Base-by-base conservation (phyloP, 2,888 invertebrate genomes). In the Drosophila meridionalis region DNA sequence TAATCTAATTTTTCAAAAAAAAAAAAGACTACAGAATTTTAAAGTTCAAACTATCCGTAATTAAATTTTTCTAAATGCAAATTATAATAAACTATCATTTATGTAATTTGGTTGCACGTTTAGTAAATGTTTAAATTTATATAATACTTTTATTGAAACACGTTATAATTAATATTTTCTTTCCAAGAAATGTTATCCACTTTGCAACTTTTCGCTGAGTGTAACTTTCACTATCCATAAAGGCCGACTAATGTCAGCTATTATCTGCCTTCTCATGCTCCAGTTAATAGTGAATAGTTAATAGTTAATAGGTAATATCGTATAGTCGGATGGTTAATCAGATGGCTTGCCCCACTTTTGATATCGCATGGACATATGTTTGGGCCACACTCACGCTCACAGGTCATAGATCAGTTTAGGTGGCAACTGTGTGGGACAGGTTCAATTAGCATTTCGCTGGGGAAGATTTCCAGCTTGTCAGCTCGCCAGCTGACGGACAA, bases 171-270 rank as follows among this genome's bases (percentile, higher is more conserved):
- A 20, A 20, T 20, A 20, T 20, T 20, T 20, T 20, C 20, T 20
- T 9, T 20, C 20, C 1, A 26, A 11, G 12, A 47, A 11, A 32
- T 32, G 12, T 5, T 20, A 20, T 20, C 20, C 20, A 20, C 20
- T 2, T 14, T n/a, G n/a, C n/a, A 50, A 2, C n/a, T 32, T 58
- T 58, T 58, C 34, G 26, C 45, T 14, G 28, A 58, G 58, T 58
- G 59, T 67, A 75, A 87, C 85, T 85, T 85, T 85, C 85, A 87
- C 85, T 89, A 70, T 38, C 53, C 47, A 66, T 40, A 68, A 70
- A 61, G 69, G 56, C 66, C 64, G 69, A 56, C 57, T 68, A 80
- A 80, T 80, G 65, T 57, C 38, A 40, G 68, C 73, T 67, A 79
- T 88, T 83, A 76, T 53, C 68, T 52, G 56, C 55, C 76, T 79